Evolutionary conservation across 2,888 invertebrate species (phyloP).

Genomic region (Caenorhabditis sp.): DNA sequence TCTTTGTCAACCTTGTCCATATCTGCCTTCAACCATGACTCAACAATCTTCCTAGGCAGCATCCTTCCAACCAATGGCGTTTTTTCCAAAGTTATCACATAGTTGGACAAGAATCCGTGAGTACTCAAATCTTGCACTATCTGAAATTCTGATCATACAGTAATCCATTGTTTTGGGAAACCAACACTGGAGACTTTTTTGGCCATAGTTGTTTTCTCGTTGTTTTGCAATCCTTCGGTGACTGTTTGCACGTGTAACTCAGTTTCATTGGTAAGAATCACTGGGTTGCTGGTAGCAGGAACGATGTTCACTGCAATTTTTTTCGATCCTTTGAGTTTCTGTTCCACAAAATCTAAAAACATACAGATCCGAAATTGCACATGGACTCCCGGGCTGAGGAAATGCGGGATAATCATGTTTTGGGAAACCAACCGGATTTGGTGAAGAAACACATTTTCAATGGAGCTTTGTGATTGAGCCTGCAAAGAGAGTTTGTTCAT

Average conservation of each 20-base stretch:
- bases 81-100: constrained; percentile 49
- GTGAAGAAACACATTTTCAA: constrained; percentile 76
- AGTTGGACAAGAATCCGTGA: constrained; percentile 54
- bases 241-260: constrained; percentile 72
- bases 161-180: background rate
- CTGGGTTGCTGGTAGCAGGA: constrained; percentile 66
- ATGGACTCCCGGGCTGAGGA: constrained; percentile 69
- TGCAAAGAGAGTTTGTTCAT: constrained; percentile 30
- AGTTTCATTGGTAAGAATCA: constrained; percentile 67
- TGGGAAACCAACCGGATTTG: constrained; percentile 77
- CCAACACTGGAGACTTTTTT: constrained; percentile 52
- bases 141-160: constrained; percentile 7
- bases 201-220: constrained; percentile 51
- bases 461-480: constrained; percentile 65
- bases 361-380: constrained; percentile 74
- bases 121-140: constrained; percentile 56
- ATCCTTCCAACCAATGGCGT: constrained; percentile 33
- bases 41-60: constrained; percentile 56
- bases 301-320: constrained; percentile 68
- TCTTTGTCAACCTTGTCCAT: constrained; percentile 40
- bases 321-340: background rate
- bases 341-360: constrained; percentile 21
- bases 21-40: constrained; percentile 56
- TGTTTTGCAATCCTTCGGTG: constrained; percentile 40
- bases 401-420: constrained; percentile 76